phyloP scores from a whole-genome alignment of 2,888 invertebrate species.

The Stictocephala bisonia region DNA sequence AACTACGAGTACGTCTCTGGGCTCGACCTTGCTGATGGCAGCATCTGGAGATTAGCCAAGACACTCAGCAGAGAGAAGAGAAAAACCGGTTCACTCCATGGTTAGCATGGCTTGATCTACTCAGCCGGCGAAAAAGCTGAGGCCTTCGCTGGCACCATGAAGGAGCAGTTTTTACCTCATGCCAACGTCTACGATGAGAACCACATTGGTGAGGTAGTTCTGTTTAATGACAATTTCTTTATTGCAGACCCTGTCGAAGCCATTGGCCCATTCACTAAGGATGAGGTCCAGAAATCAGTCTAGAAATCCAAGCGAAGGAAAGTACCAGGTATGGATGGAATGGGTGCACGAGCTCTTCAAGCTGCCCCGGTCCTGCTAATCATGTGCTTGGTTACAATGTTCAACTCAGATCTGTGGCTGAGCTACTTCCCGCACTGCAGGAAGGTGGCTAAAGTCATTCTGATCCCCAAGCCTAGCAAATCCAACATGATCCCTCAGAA shows the following conservation, averaged over 20 bases:
- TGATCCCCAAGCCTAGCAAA: conserved; percentile 58
- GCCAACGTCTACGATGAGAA: not conserved
- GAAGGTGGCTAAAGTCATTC: conserved; percentile 56
- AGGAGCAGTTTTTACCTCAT: conserved; percentile 17
- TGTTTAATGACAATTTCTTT: not conserved
- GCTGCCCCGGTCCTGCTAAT: conserved; percentile 27
- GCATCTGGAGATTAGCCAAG: too few species aligned
- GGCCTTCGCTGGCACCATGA: conserved; percentile 29
- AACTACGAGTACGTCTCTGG: too few species aligned
- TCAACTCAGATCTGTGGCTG: conserved; percentile 22
- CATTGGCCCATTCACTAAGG: not conserved
- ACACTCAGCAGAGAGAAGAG: too few species aligned
- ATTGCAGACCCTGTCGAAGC: not conserved
- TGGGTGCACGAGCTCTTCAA: conserved; percentile 1
- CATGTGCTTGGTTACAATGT: conserved; percentile 12
- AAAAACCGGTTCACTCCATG: too few species aligned
- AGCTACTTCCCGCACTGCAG: conserved; percentile 54
- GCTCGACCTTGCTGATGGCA: too few species aligned
- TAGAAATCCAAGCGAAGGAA: not conserved
- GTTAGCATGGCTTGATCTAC: too few species aligned
- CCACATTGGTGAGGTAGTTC: not conserved
- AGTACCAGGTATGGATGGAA: conserved; percentile 10
- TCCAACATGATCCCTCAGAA: too few species aligned
- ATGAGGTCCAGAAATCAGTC: not conserved
- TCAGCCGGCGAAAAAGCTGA: not conserved